phyloP scores from a whole-genome alignment of 35 echinoderm and acorn worm species.

The Heliocidaris tuberculata region DNA sequence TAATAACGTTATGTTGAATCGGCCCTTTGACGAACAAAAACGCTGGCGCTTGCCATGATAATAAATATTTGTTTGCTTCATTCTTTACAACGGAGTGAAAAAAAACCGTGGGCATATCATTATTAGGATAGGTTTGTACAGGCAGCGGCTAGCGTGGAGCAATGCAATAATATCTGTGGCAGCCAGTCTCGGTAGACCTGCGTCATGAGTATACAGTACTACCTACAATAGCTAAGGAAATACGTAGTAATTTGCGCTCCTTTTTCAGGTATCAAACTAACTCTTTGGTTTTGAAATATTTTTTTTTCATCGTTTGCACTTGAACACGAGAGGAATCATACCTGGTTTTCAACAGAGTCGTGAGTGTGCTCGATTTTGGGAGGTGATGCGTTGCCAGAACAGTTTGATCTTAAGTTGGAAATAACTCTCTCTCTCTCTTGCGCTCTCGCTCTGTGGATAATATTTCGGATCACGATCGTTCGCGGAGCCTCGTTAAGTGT shows the following conservation, averaged over 20 bases:
- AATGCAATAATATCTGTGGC: background rate
- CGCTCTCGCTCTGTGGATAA: background rate
- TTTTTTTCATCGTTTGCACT: too few relatives aligned
- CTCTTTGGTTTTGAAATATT: background rate
- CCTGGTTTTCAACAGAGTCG: background rate
- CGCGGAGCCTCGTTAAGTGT: background rate
- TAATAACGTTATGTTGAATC: slow-evolving; percentile 51
- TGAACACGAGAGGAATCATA: background rate
- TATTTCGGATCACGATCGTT: background rate
- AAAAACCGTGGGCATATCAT: background rate
- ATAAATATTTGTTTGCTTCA: slow-evolving; percentile 44
- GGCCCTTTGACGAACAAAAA: slow-evolving; percentile 28
- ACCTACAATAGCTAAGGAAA: background rate
- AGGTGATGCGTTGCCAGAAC: background rate
- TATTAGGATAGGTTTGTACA: slow-evolving; percentile 9
- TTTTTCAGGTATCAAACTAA: background rate
- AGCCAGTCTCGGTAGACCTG: background rate
- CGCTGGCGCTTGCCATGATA: slow-evolving; percentile 22
- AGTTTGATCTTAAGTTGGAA: background rate
- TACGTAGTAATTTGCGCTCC: background rate
- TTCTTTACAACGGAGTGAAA: background rate
- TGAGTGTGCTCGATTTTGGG: background rate
- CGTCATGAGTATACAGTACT: background rate
- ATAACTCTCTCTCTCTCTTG: background rate
- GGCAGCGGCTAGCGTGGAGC: background rate